phyloP scores from a whole-genome alignment of 2,797 vertebrate genomes.

The Propithecus deckenii region DNA sequence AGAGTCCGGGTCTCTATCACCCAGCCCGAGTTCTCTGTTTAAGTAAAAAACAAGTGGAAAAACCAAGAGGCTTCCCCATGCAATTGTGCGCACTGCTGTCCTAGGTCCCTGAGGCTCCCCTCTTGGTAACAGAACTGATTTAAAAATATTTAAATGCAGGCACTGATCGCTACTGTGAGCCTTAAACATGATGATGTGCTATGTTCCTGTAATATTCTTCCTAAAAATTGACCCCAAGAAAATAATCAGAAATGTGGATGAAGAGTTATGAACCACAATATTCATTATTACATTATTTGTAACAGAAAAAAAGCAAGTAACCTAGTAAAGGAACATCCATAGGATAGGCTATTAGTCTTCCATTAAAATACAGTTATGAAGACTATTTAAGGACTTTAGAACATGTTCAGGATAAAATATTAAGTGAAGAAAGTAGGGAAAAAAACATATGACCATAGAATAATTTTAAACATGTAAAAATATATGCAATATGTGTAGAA shows the following conservation, averaged over 20 bases:
- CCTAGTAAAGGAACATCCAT: not conserved
- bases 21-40: not conserved
- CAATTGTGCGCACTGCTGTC: accelerated
- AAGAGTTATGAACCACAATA: not conserved
- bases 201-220: accelerated
- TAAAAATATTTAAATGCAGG: not conserved
- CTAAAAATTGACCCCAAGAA: not conserved
- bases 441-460: not conserved
- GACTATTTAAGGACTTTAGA: not conserved
- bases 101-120: not conserved
- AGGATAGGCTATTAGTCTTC: not conserved
- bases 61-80: accelerated
- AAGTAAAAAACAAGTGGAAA: accelerated
- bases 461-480: not conserved
- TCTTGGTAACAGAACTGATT: not conserved
- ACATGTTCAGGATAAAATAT: not conserved
- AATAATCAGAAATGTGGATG: not conserved
- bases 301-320: not conserved
- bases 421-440: not conserved
- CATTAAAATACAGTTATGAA: not conserved
- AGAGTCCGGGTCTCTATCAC: accelerated
- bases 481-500: not conserved
- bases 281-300: not conserved
- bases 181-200: not conserved
- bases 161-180: not conserved